Evolutionary conservation across 2,113 vertebrate genomes (phyloP).

Genomic region (Ondatra zibethicus): DNA sequence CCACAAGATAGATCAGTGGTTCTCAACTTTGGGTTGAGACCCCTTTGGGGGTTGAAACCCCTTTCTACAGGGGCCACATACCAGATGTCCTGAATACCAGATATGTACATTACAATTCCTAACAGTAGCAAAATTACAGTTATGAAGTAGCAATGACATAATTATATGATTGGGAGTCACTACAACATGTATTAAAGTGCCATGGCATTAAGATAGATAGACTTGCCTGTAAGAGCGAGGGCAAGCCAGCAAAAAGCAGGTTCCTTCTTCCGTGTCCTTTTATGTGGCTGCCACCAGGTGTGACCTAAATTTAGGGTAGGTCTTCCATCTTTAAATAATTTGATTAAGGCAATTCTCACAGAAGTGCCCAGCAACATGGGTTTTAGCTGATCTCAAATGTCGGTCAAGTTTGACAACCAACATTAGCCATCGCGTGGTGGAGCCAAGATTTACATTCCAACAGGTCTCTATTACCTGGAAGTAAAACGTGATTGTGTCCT

Average conservation of each 20-base stretch:
- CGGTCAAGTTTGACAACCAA: not conserved
- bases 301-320: not conserved
- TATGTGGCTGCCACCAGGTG: not conserved
- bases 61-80: too few species aligned
- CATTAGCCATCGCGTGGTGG: not conserved
- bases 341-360: not conserved
- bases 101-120: too few species aligned
- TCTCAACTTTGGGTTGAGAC: too few species aligned
- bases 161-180: too few species aligned
- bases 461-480: not conserved
- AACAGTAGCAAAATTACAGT: too few species aligned
- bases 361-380: not conserved
- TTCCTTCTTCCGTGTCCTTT: not conserved
- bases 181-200: too few species aligned
- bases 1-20: not conserved
- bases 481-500: not conserved
- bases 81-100: too few species aligned
- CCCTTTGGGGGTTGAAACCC: too few species aligned
- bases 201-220: not conserved
- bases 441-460: not conserved
- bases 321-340: not conserved
- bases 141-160: too few species aligned
- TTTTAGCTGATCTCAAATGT: not conserved
- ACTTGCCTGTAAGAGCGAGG: not conserved
- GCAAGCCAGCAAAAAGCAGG: not conserved